Base-by-base conservation (phyloP, 53 echinoderm and acorn worm species). In the Astropecten irregularis region DNA sequence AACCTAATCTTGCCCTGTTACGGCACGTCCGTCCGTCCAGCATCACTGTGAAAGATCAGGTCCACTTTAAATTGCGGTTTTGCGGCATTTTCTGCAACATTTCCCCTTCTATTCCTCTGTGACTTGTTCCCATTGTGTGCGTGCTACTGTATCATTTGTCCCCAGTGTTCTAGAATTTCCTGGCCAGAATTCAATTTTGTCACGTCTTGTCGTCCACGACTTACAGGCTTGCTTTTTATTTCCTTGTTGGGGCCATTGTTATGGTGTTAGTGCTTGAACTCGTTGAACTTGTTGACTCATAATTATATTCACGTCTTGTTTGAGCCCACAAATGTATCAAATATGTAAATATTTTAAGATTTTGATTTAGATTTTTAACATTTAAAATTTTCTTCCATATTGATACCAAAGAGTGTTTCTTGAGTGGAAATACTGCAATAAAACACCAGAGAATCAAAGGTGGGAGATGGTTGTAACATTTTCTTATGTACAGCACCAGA, bases 61-160 rank as follows among this genome's bases (percentile, higher is more conserved):
- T 71, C 71, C 52, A 51, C 35, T 71, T 33, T 16, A 51, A 27
- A 71, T 71, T 71, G 71, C 52, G 52, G 52, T 50, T 71, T 18
- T 50, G 34, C 34, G 71, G 51, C 51, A 27, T 51, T 71, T 71
- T 71, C 51, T 71, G 50, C 30, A 71, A 71, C 71, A 71, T 71
- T 51, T 71, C 53, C 71, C 71, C 71, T 21, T 49, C 71, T 50
- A 52, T 49, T 48, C 71, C 71, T 71, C 50, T 71, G 71, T 71
- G 71, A 52, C 52, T 71, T 71, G 71, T 71, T 71, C 71, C 71
- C 71, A 71, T 71, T 71, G 71, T 71, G 71, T 71, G 71, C n/a
- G n/a, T n/a, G 52, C 71, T 52, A 71, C 71, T 71, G 71, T 71
- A 71, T 71, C 71, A 71, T 50, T 71, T 71, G 71, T 71, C 71